Evolutionary conservation across 2,888 invertebrate species (phyloP), one percentile per base, ranked within the genome.

Genomic region (Melanophora roralis): DNA sequence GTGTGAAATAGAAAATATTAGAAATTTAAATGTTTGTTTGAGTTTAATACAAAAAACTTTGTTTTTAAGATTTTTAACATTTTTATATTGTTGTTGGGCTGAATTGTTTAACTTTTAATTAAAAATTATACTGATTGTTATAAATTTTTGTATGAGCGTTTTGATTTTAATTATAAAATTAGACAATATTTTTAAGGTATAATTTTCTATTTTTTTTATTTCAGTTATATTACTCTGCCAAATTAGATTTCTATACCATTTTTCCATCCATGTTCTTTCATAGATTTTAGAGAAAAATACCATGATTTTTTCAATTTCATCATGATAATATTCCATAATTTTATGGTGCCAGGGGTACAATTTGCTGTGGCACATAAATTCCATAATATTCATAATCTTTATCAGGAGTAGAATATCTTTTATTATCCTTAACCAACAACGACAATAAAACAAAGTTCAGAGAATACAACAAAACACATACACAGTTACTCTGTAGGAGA

Each of bases 261-360:
- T 23, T 9, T 11, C 14, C 21, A 14, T 3, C 3, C 1, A 2
- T 19, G 0, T 14, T 23, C n/a, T 16, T 38, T 65, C 27, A 49
- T 51, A 51, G 3, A 3, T 62, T 62, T 62, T 38, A 38, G 34
- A 38, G 7, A 64, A 68, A 27, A 69, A 59, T 38, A 59, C 69
- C 78, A 74, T 78, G 78, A 78, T 64, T 73, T 78, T n/a, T 78
- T 78, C 78, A 78, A 74, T 78, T 78, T 78, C 53, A 53, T 74
- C 51, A 21, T 60, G 64, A 32, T 69, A 69, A 69, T 59, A 64
- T 69, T 21, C 36, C 59, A 32, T 69, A 69, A 69, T 78, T 78
- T 78, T 51, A 69, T 78, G 59, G 74, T 74, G 74, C 74, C 74
- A 69, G 68, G 69, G 74, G 74, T 74, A 65, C 74, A 79, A 79